Evolutionary conservation across 2,888 invertebrate genomes (phyloP).

Genomic region (Atherix ibis): DNA sequence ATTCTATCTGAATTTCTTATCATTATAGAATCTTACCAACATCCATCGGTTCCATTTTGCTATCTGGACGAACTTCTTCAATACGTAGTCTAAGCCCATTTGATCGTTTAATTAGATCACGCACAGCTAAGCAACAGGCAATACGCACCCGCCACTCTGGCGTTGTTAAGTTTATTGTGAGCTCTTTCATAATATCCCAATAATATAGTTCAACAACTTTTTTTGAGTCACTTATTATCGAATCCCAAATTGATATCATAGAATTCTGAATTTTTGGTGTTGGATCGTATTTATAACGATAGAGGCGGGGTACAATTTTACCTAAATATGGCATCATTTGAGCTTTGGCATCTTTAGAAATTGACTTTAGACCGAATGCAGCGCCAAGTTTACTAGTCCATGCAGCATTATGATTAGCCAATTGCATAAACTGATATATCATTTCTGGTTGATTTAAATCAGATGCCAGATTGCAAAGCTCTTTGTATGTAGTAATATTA

Average conservation of each 20-base stretch:
- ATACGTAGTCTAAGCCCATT: constrained; percentile 27
- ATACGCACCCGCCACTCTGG: constrained; percentile 80
- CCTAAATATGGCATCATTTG: constrained; percentile 69
- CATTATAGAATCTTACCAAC: constrained; percentile 14
- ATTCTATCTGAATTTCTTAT: background rate
- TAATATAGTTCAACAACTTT: constrained; percentile 48
- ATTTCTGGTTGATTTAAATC: constrained; percentile 91
- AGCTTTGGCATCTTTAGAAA: constrained; percentile 68
- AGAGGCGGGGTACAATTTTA: constrained; percentile 74
- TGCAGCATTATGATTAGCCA: constrained; percentile 84
- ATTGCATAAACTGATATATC: constrained; percentile 88
- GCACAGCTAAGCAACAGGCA: constrained; percentile 76
- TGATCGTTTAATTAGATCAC: constrained; percentile 61
- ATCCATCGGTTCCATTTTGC: constrained; percentile 15
- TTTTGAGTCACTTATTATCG: constrained; percentile 69
- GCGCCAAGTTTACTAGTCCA: constrained; percentile 90
- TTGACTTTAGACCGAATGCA: constrained; percentile 80
- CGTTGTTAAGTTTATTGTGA: constrained; percentile 65
- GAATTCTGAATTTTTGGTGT: constrained; percentile 82
- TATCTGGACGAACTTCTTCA: constrained; percentile 18
- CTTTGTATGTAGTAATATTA: constrained; percentile 83
- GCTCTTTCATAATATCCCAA: constrained; percentile 46
- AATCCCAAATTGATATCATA: constrained; percentile 89
- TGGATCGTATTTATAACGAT: constrained; percentile 75
- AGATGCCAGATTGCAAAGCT: constrained; percentile 82